phyloP scores from a whole-genome alignment of 2,113 vertebrate genomes.

The Callocephalon fimbriatum region DNA sequence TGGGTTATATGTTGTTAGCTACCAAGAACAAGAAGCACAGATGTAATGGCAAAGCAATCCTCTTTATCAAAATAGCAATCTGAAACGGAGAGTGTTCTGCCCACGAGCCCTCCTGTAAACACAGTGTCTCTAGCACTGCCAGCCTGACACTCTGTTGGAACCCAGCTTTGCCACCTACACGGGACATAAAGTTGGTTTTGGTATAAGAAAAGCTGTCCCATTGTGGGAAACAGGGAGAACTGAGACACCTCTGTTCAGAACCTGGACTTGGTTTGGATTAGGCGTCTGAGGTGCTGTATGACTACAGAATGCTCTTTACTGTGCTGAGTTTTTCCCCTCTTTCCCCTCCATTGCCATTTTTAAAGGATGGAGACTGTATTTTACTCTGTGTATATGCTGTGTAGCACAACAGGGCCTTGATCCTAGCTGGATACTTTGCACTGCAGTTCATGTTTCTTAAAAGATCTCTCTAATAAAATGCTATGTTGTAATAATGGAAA shows the following conservation, averaged over 20 bases:
- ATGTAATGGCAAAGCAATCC: neutral
- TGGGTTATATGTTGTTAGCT: neutral
- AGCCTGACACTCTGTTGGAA: neutral
- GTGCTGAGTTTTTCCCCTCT: neutral
- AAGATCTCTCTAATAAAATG: neutral
- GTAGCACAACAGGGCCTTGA: neutral
- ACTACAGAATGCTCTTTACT: neutral
- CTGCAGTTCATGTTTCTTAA: neutral
- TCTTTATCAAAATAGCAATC: neutral
- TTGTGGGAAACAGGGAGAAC: fast-evolving
- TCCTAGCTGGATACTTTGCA: neutral
- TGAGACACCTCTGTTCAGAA: neutral
- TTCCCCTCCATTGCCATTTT: neutral
- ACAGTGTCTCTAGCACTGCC: neutral
- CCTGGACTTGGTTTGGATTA: neutral
- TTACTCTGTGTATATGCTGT: neutral
- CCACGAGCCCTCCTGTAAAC: neutral
- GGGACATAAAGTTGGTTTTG: neutral
- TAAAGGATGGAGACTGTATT: neutral
- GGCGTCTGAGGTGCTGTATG: neutral
- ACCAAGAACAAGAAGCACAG: neutral
- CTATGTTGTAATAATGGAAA: neutral
- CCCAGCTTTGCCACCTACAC: neutral
- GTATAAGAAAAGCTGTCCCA: neutral
- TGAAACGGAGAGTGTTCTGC: neutral